Evolutionary conservation across 2,888 invertebrate genomes (phyloP).

Genomic region (Agrilus mali): DNA sequence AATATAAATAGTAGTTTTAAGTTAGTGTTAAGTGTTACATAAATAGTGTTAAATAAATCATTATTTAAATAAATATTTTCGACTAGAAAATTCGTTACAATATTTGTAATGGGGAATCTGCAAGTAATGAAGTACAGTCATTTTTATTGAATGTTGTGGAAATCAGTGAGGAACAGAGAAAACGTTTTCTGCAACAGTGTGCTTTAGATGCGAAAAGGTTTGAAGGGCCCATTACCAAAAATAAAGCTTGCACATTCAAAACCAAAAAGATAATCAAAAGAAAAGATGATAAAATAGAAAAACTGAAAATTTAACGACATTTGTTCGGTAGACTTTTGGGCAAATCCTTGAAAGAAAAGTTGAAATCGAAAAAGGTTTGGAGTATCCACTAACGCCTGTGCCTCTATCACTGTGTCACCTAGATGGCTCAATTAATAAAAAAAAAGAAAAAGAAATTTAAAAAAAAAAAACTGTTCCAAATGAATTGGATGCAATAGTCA

Average conservation of each 20-base stretch:
- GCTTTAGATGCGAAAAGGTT: constrained; percentile 14
- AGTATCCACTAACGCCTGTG: constrained; percentile 18
- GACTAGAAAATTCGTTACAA: constrained; percentile 17
- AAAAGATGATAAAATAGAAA: constrained; percentile 16
- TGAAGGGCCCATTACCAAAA: constrained; percentile 17
- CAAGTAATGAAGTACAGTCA: constrained; percentile 13
- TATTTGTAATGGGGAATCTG: constrained; percentile 16
- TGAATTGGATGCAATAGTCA: no score
- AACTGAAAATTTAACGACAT: constrained; percentile 17
- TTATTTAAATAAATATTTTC: no score
- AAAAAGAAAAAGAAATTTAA: no score
- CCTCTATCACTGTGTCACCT: constrained; percentile 17
- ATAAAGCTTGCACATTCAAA: constrained; percentile 16
- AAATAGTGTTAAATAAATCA: no score
- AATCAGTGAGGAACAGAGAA: constrained; percentile 14
- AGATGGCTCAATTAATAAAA: constrained; percentile 19
- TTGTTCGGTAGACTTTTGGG: constrained; percentile 15
- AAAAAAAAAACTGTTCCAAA: no score
- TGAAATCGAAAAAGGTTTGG: constrained; percentile 17
- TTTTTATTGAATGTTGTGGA: constrained; percentile 17
- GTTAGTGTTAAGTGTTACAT: no score
- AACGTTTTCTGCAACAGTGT: constrained; percentile 13
- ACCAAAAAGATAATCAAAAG: constrained; percentile 15
- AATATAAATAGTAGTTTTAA: no score
- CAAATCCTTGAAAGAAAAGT: constrained; percentile 15